These are phyloP conservation scores for Temnothorax nylanderi DNA, from an alignment of 1,140 invertebrate genomes.

Conservation along the genomic window DNA sequence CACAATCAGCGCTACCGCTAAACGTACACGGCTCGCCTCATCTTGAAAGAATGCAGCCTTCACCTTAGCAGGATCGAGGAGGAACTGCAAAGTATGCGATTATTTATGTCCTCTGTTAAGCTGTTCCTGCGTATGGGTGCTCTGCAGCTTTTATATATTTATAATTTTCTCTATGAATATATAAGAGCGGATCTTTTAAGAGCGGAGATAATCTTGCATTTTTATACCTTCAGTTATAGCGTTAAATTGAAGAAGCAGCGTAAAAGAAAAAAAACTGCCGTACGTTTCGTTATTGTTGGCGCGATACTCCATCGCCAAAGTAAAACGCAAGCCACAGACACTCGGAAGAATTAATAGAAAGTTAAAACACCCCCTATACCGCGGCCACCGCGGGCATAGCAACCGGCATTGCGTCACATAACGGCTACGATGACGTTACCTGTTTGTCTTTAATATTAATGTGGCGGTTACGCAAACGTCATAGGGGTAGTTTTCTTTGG, in stretches of 20 bases:
- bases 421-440: conserved; percentile 23
- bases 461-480: conserved; percentile 43
- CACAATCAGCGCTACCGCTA: no score
- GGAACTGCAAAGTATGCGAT: not conserved
- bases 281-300: not conserved
- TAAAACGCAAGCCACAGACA: not conserved
- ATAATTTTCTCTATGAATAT: not conserved
- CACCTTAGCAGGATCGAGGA: not conserved
- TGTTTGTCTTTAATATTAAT: conserved; percentile 47
- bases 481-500: conserved; percentile 50
- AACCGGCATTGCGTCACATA: conserved; percentile 30
- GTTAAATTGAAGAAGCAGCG: not conserved
- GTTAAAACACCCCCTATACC: not conserved
- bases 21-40: not conserved
- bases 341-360: conserved; percentile 46
- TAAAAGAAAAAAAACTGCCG: not conserved
- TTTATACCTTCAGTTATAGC: not conserved
- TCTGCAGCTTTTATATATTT: not conserved
- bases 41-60: not conserved
- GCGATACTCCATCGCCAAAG: not conserved
- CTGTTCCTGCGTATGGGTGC: not conserved
- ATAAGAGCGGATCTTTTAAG: not conserved
- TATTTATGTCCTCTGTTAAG: not conserved
- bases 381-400: conserved; percentile 2
- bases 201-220: not conserved